Base-by-base conservation (phyloP, 1,140 invertebrate species). In the Ruditapes philippinarum region DNA sequence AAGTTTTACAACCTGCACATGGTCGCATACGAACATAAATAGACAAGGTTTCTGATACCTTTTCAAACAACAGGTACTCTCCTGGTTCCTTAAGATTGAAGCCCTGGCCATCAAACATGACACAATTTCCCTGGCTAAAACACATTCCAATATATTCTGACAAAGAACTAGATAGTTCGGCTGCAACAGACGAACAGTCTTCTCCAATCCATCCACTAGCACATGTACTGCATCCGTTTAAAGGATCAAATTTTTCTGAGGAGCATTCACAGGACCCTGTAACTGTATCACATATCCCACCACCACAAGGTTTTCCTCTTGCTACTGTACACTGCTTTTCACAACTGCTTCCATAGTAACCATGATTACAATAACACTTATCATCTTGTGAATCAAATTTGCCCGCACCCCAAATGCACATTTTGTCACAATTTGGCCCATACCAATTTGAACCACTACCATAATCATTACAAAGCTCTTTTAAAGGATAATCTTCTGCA, bases 91-190 rank as follows among this genome's bases (percentile, higher is more conserved):
- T 79, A 9, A 91, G 33, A 11, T 49, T 62, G 60, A 74, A 90
- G 7, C 70, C 78, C 68, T 90, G 90, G 14, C 91, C 91, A 89
- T 91, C 91, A 89, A 90, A 90, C 85, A 89, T 91, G n/a, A 74
- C 40, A n/a, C 80, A 80, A 19, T 82, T 73, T 1, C 89, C 88
- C n/a, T 89, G 40, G 0, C 91, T 82, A 83, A 85, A 91, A 36
- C 85, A 85, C 19, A 78, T 73, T n/a, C 25, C 49, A 22, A 60
- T 45, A 14, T 81, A 70, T 19, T 62, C 40, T 22, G 68, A n/a
- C 1, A 73, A 31, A 38, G 40, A 31, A 17, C 28, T 17, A 42
- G 78, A 62, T 19, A 88, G 38, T 4, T 17, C 54, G 12, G 82
- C 68, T 33, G 51, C 40, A 12, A 62, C 54, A 2, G 89, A 82